These are phyloP conservation scores for Hestina assimilis DNA, from an alignment of 1,140 invertebrate species.

Conservation along the genomic window DNA sequence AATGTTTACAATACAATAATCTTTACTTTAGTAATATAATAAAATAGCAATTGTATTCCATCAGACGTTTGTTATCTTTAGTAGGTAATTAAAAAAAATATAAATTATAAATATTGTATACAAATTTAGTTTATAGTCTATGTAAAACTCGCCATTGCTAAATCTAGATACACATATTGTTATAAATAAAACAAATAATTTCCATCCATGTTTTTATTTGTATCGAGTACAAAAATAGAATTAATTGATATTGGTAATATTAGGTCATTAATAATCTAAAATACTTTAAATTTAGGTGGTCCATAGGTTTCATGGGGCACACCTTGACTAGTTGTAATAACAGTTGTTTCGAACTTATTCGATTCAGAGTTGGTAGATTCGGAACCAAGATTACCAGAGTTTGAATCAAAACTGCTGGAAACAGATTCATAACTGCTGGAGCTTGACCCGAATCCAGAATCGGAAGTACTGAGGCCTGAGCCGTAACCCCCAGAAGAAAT, in stretches of 20 bases:
- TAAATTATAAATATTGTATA: too few species aligned
- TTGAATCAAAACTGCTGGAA: not conserved
- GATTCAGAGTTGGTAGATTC: slow-evolving; percentile 19
- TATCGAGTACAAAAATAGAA: slow-evolving; percentile 7
- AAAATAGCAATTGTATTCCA: too few species aligned
- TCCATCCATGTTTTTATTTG: slow-evolving; percentile 7
- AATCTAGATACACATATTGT: too few species aligned
- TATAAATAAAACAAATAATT: slow-evolving; percentile 2
- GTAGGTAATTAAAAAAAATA: too few species aligned
- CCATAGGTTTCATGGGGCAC: slow-evolving; percentile 67
- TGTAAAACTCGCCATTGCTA: too few species aligned
- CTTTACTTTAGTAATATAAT: too few species aligned
- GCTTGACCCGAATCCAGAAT: not conserved
- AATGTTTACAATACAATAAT: too few species aligned
- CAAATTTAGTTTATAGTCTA: too few species aligned
- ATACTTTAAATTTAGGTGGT: slow-evolving; percentile 54
- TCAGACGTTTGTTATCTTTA: too few species aligned
- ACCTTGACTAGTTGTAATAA: slow-evolving; percentile 63
- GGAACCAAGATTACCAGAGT: too few species aligned
- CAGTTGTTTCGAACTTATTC: slow-evolving; percentile 31
- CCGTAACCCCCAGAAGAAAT: not conserved
- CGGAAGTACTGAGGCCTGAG: not conserved
- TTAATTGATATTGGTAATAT: not conserved
- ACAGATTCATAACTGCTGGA: not conserved
- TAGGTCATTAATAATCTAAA: slow-evolving; percentile 29